Evolutionary conservation across 2,797 vertebrate species (phyloP), one percentile per base, ranked within the genome.

Genomic region (Eurystomus glaucurus): DNA sequence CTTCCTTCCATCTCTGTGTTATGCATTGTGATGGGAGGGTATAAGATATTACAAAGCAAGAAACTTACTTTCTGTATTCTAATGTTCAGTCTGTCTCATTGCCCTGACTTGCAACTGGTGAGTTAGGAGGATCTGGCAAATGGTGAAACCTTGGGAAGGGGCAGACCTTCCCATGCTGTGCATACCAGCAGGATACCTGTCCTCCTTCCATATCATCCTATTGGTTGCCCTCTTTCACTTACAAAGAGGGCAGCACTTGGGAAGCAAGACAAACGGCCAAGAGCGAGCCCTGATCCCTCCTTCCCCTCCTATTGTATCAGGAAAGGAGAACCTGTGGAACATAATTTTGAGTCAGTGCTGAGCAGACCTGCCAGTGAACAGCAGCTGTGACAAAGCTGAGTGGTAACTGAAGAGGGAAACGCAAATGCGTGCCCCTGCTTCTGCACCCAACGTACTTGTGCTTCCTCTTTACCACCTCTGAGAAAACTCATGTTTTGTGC

Each of bases 151-250:
- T 50, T 8, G 11, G 62, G 19, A 79, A 90, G 91, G 31, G 61
- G 45, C 52, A 92, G 85, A 37, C 12, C 55, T 39, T 26, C 61
- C 51, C 35, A 15, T 0, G 13, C 61, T 57, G 75, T 12, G 31
- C 9, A 5, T 14, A 74, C 75, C 89, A 81, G 76, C 62, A 58
- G 71, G 74, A 69, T 72, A 19, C 89, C 79, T 48, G 82, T 79
- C 75, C 82, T 96, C 95, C 94, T 95, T 95, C 81, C 81, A 93
- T 76, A 68, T 39, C 93, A 86, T 92, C 88, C 94, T 97, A 94
- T 94, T 82, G 96, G 97, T 94, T 85, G 74, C 87, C 84, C 81
- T 95, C 79, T 92, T 92, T 95, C 65, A 91, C 91, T 95, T 92
- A 96, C 65, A 88, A 90, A 97, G 92, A 91, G 89, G 2, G 1